Evolutionary conservation across 2,888 invertebrate genomes (phyloP), one percentile per base, ranked within the genome.

Genomic region (Shargacucullia verbasci): DNA sequence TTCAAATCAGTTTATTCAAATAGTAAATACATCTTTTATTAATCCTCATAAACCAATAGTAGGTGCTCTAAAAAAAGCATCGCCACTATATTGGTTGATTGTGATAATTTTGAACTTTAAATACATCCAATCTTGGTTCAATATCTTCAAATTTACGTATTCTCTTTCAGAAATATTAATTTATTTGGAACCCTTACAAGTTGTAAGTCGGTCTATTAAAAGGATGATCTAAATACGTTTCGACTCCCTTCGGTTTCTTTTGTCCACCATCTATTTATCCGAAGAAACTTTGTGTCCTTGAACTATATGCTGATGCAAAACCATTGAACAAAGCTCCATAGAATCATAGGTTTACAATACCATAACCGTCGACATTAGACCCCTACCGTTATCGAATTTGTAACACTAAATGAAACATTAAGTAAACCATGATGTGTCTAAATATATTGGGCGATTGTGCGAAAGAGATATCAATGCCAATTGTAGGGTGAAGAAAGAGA

Each of bases 371-470:
- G 0, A 31, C 25, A 7, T 2, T 41, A 60, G 73, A 66, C 29
- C 61, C 29, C 20, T 50, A 45, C 31, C 38, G 27, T 61, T 34
- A 57, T 39, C 54, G 27, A 15, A 20, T 37, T 34, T 10, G 13
- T 37, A 20, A 10, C 38, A 48, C 5, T 12, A 43, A 49, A 40
- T 47, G 7, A 34, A 20, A 29, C 14, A 2, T 20, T 29, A n/a
- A 27, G 35, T 59, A 59, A 64, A 62, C 47, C 1, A 38, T 38
- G 29, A 47, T 38, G 58, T 67, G 5, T 71, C 74, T 57, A 37
- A 33, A 59, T 69, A 68, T 29, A 58, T 29, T 71, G 65, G 79
- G 43, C 31, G 33, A 2, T 8, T 48, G 33, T 39, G 6, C 41
- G 57, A 69, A 31, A 50, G 59, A 55, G 71, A 72, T 35, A 57